Evolutionary conservation across 2,888 invertebrate species (phyloP).

Genomic region (Philereme transversata): DNA sequence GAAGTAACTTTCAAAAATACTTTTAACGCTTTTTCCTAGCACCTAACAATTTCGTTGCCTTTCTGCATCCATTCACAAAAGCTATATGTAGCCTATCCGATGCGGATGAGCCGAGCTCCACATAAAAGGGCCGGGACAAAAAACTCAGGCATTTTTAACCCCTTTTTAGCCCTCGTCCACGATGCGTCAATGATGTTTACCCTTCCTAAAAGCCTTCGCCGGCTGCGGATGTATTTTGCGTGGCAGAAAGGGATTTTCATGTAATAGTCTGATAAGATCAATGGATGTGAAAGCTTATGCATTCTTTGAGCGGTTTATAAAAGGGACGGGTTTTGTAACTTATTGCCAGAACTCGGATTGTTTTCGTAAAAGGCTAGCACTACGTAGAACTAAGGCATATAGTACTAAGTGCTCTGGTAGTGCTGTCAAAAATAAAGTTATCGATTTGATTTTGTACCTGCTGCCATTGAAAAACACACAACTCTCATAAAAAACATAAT

Average conservation of each 20-base stretch:
- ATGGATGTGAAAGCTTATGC: slow-evolving; percentile 41
- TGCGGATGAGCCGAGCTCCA: slow-evolving; percentile 43
- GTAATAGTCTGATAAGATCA: slow-evolving; percentile 52
- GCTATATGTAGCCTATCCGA: slow-evolving; percentile 27
- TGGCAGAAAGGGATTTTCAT: slow-evolving; percentile 50
- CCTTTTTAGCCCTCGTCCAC: slow-evolving; percentile 62
- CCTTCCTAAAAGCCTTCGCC: slow-evolving; percentile 69
- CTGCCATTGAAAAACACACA: too few species aligned
- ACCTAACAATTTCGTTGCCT: slow-evolving; percentile 20
- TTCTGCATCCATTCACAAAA: slow-evolving; percentile 33
- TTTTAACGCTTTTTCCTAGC: background rate
- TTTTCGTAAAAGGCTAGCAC: too few species aligned
- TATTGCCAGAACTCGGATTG: too few species aligned
- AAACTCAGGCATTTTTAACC: slow-evolving; percentile 65
- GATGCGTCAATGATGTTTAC: slow-evolving; percentile 77
- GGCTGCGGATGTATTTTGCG: slow-evolving; percentile 41
- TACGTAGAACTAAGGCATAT: too few species aligned
- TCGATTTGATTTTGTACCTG: too few species aligned
- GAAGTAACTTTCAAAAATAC: too few species aligned
- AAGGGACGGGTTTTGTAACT: background rate
- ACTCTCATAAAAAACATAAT: too few species aligned
- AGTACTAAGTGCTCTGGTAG: too few species aligned
- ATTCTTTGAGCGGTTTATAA: slow-evolving; percentile 18
- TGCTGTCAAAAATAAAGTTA: too few species aligned
- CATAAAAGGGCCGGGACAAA: slow-evolving; percentile 60